Evolutionary conservation across 2,888 invertebrate species (phyloP), one percentile per base, ranked within the genome.

Genomic region (Gymnoscelis rufifasciata): DNA sequence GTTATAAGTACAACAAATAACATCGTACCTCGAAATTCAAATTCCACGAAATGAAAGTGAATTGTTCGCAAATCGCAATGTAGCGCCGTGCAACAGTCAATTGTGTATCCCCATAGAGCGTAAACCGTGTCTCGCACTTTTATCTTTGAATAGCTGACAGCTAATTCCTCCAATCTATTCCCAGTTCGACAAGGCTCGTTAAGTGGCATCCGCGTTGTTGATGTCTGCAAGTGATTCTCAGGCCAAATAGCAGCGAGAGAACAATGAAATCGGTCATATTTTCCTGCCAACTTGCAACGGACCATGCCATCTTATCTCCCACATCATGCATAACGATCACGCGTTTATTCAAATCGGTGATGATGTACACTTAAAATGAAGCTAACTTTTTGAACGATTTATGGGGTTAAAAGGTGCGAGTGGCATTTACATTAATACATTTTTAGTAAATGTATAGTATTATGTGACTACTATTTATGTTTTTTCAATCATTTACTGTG

Each of bases 251-350:
- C 78, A 64, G 67, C 64, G 69, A 64, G 70, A 78, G 79, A 87
- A 88, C 87, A 88, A 88, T 88, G 87, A 83, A 83, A 86, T 83
- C 87, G 79, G 83, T 84, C 84, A 87, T 83, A 87, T 83, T 84
- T 83, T 80, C 82, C 83, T 78, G 79, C 78, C 80, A 78, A 70
- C 73, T 71, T 62, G 77, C 86, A 84, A 67, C 84, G 68, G 76
- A 86, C 80, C 84, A 83, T 84, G 78, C 73, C 68, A 65, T 62
- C 72, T 83, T 86, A 86, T 86, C 86, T 69, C 54, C 62, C 56
- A 60, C 77, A 86, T 87, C 86, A 66, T 74, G 82, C 79, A 86
- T 86, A 84, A 78, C 72, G 77, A 82, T 73, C 70, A 71, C 68
- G 70, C 76, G 70, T 77, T 83, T 79, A 80, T 81, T 75, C 71